A percentile compares a stretch with the other conserved stretches of the same genome.
These are phyloP conservation scores for Brachylomia viminalis DNA, from an alignment of 2,888 invertebrate genomes.

Conservation along the genomic window DNA sequence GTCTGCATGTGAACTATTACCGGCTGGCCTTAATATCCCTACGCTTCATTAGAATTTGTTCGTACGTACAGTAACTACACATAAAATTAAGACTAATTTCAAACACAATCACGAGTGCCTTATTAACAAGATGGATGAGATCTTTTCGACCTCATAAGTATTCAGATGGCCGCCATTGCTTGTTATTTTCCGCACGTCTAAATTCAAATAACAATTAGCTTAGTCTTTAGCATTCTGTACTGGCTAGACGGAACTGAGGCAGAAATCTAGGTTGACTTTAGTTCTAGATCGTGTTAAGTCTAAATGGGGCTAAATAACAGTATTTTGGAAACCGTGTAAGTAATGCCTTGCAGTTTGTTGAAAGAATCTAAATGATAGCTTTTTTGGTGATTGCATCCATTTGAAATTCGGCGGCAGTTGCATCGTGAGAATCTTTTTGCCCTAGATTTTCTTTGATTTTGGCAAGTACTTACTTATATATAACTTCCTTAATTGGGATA, in stretches of 20 bases:
- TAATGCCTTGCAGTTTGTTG: constrained; percentile 16
- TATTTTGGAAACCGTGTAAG: constrained; percentile 26
- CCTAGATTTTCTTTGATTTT: background rate
- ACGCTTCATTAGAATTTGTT: background rate
- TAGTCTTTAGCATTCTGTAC: constrained; percentile 71
- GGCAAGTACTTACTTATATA: no score
- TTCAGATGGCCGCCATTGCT: constrained; percentile 67
- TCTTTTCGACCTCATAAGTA: constrained; percentile 64
- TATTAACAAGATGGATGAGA: constrained; percentile 70
- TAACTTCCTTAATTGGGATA: background rate
- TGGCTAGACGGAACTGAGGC: constrained; percentile 57
- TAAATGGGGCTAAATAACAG: constrained; percentile 52
- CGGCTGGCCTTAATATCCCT: background rate
- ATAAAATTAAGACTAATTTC: constrained; percentile 45
- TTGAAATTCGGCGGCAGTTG: constrained; percentile 12
- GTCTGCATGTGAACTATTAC: background rate
- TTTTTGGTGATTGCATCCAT: constrained; percentile 3
- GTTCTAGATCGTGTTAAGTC: constrained; percentile 43
- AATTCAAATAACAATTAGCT: constrained; percentile 85
- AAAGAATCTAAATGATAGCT: constrained; percentile 43
- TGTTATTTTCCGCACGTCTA: constrained; percentile 75
- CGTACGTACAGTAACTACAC: background rate
- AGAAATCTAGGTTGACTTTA: constrained; percentile 53
- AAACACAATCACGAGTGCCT: constrained; percentile 68
- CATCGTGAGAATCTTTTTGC: constrained; percentile 31